Conservation (phyloP, 2,888 invertebrate species). For the Heliconius cydno region DNA sequence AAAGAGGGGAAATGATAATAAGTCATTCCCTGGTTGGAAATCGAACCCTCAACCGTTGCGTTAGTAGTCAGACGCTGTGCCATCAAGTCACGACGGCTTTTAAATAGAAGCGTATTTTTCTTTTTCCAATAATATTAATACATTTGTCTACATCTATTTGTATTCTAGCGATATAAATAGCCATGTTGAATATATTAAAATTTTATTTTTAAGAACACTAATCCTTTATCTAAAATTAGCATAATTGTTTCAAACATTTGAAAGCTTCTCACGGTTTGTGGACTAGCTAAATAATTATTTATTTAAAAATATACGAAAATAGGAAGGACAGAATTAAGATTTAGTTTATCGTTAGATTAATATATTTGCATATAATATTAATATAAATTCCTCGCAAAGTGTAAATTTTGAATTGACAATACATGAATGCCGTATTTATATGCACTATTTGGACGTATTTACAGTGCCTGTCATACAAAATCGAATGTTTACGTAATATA, state of each 20-base stretch:
- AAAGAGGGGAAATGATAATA: too few relatives aligned
- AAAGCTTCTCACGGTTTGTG: background rate
- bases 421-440: too few relatives aligned
- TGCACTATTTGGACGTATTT: too few relatives aligned
- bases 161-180: too few relatives aligned
- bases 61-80: too few relatives aligned
- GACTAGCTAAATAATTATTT: constrained; percentile 1
- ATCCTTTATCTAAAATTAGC: background rate
- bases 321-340: background rate
- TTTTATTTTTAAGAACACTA: background rate
- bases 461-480: too few relatives aligned
- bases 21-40: too few relatives aligned
- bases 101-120: too few relatives aligned
- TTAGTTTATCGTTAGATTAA: constrained; percentile 3
- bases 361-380: background rate
- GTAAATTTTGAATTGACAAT: background rate
- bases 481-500: too few relatives aligned
- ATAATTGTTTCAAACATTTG: background rate
- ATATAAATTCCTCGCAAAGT: background rate
- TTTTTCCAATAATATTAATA: background rate
- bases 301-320: constrained; percentile 11
- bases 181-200: background rate
- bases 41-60: too few relatives aligned
- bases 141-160: background rate
- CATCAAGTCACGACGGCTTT: too few relatives aligned